A percentile compares a stretch with the other conserved stretches of the same genome.
phyloP scores from a whole-genome alignment of 1,140 invertebrate species.

The Philotrypesis tridentata region DNA sequence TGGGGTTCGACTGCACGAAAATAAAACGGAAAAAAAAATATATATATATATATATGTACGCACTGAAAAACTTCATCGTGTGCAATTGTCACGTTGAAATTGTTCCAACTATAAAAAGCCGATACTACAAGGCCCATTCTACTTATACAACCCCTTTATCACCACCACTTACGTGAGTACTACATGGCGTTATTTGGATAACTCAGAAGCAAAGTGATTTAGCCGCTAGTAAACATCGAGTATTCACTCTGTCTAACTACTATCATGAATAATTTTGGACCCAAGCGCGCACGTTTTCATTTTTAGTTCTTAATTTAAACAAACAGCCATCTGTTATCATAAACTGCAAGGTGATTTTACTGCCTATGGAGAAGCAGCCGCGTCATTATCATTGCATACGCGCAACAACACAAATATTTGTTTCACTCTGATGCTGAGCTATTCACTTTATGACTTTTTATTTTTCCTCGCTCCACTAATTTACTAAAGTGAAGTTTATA shows the following conservation, averaged over 20 bases:
- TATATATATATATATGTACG: constrained; percentile 10
- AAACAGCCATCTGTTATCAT: neutral
- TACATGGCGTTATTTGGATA: constrained; percentile 1
- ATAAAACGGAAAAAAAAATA: neutral
- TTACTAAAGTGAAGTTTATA: constrained; percentile 14
- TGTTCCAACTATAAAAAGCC: constrained; percentile 36
- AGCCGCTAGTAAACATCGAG: neutral
- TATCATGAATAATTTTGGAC: neutral
- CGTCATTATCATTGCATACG: no score
- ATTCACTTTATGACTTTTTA: constrained; percentile 6
- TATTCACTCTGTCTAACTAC: neutral
- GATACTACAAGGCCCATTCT: constrained; percentile 35
- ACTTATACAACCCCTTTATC: constrained; percentile 39
- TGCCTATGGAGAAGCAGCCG: no score
- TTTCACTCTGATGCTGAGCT: constrained; percentile 11
- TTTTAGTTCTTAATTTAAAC: neutral
- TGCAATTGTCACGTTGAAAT: constrained; percentile 23
- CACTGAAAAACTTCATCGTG: neutral
- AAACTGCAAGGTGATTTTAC: no score
- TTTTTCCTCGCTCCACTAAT: constrained; percentile 36
- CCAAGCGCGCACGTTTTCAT: neutral
- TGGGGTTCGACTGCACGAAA: constrained; percentile 18
- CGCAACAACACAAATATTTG: neutral
- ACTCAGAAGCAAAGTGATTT: neutral
- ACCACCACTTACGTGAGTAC: constrained; percentile 41